phyloP scores from a whole-genome alignment of 2,113 vertebrate species.

The Carlito syrichta region DNA sequence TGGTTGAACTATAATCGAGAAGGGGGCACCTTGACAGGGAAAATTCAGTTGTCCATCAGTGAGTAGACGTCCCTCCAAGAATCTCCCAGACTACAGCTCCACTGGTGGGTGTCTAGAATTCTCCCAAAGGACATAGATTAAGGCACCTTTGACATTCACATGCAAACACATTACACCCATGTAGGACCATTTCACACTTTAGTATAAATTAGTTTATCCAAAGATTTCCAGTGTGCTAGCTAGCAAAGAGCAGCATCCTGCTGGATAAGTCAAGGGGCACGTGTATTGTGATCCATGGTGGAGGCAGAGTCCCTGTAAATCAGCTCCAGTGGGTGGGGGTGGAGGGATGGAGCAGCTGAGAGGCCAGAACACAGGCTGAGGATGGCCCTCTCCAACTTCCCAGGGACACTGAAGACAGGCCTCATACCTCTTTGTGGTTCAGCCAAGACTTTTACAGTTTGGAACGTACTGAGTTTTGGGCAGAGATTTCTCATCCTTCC shows the following conservation, averaged over 20 bases:
- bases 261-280: background rate
- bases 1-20: background rate
- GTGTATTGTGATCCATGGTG: too few species aligned
- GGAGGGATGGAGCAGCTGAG: background rate
- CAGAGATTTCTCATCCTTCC: slow-evolving; percentile 34
- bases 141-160: background rate
- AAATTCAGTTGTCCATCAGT: too few species aligned
- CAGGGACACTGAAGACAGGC: background rate
- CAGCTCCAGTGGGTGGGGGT: too few species aligned
- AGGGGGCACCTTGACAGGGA: background rate
- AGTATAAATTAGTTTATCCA: background rate
- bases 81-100: background rate
- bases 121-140: background rate
- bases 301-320: background rate
- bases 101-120: background rate
- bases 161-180: background rate
- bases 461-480: background rate
- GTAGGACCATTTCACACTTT: background rate
- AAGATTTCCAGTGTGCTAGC: background rate
- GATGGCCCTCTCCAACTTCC: background rate
- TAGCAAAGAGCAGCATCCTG: background rate
- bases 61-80: background rate
- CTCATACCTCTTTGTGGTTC: background rate
- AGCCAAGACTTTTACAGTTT: background rate
- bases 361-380: background rate